Percentiles rank a stretch among this genome's conserved stretches.
Evolutionary conservation across 2,797 vertebrate species (phyloP).

Genomic region (Anguilla pacifica): DNA sequence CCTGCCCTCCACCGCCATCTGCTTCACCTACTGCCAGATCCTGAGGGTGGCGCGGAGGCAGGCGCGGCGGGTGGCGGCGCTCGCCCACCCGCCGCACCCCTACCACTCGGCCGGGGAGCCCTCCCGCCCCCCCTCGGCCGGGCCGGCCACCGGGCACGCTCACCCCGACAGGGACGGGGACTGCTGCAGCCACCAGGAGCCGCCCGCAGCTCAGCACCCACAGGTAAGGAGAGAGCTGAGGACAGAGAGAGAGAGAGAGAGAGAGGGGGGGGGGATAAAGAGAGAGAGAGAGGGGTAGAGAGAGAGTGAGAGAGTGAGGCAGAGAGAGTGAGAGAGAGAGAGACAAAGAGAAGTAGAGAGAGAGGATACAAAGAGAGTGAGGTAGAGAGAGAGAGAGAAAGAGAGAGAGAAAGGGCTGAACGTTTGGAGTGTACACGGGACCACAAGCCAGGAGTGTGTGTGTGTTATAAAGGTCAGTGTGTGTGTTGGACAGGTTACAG

Average conservation of each 20-base stretch:
- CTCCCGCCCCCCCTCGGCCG: constrained; percentile 67
- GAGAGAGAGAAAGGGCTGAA: neutral
- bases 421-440: too few species aligned
- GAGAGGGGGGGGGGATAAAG: neutral
- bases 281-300: neutral
- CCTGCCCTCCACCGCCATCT: constrained; percentile 90
- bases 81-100: constrained; percentile 74
- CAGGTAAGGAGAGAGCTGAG: constrained; percentile 62
- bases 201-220: constrained; percentile 58
- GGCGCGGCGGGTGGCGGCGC: constrained; percentile 87
- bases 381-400: neutral
- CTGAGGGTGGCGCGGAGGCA: constrained; percentile 88
- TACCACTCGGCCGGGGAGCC: constrained; percentile 71
- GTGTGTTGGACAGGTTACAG: too few species aligned
- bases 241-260: constrained; percentile 2
- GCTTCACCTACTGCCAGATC: constrained; percentile 96
- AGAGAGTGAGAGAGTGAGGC: neutral
- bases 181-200: constrained; percentile 71
- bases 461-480: too few species aligned
- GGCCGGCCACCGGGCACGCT: constrained; percentile 49
- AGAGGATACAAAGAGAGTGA: too few species aligned
- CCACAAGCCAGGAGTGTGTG: too few species aligned
- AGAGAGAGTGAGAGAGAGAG: constrained; percentile 6
- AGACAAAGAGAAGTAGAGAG: neutral
- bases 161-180: constrained; percentile 66